Base-by-base conservation (phyloP, 2,888 invertebrate genomes). In the Tipula confusa region DNA sequence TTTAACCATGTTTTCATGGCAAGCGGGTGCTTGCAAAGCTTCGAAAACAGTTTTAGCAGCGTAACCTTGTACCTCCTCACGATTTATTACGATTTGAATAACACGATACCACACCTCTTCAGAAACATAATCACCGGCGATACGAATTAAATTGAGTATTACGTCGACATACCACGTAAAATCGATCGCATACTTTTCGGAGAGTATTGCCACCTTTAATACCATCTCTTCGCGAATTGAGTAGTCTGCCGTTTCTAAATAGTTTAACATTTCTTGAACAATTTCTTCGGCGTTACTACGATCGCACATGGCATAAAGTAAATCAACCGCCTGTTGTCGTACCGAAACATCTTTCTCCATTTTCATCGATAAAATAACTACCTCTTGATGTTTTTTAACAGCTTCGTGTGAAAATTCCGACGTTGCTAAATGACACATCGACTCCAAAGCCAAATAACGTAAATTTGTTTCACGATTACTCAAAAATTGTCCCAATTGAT, bases 1-100 rank as follows among this genome's bases (percentile, higher is more conserved):
- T 93, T 99, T 99, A 0, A 99, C 99, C 99, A 99, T 99, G 89
- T 99, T 99, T 90, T 99, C 99, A 89, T 99, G 99, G 88, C 99
- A 99, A 29, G 99, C 99, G 24, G 99, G 98, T 36, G 98, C 98
- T 91, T 99, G 98, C 83, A 99, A 91, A 84, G 98, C 98, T 93
- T 99, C 99, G 91, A 99, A 99, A 29, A 99, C 99, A 83, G 99
- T 99, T 91, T 99, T 99, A 83, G 99, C 99, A 84, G 99, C 99
- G 91, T 99, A 99, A 24, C 98, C 99, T 91, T 99, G 99, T 1
- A 99, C 99, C 91, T 99, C 99, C 89, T 99, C 99, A 87, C 99
- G 93, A 89, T 99, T 99, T 86, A 99, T 99, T 38, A 99, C 99
- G 88, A 99, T 99, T 91, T 99, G 98, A 87, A 99, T 99, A 83